Evolutionary conservation across 2,888 invertebrate species (phyloP).

Genomic region (Parnassius mnemosyne): DNA sequence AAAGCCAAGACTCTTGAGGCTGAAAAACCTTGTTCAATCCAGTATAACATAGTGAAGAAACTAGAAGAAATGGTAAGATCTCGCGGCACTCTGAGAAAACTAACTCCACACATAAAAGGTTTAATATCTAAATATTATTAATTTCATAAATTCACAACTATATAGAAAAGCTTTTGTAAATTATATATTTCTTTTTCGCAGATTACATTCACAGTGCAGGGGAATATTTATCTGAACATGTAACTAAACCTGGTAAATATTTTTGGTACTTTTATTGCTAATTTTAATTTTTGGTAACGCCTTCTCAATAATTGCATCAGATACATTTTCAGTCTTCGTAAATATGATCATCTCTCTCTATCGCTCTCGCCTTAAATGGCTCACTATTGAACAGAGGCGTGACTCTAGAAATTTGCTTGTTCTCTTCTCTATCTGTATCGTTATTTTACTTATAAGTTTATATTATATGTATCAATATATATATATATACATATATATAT

Average conservation of each 20-base stretch:
- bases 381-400: too few relatives aligned
- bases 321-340: too few relatives aligned
- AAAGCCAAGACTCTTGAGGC: conserved; percentile 40
- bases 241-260: conserved; percentile 58
- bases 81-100: conserved; percentile 56
- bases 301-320: too few relatives aligned
- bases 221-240: conserved; percentile 53
- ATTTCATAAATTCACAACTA: not conserved
- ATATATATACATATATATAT: too few relatives aligned
- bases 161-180: not conserved
- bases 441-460: too few relatives aligned
- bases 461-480: too few relatives aligned
- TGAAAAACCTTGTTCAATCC: conserved; percentile 45
- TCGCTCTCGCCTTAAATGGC: too few relatives aligned
- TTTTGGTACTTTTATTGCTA: not conserved
- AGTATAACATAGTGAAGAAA: conserved; percentile 48
- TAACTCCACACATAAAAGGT: conserved; percentile 61
- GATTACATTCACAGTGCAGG: conserved; percentile 57
- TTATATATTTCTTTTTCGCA: conserved; percentile 37
- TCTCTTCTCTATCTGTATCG: too few relatives aligned
- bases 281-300: too few relatives aligned
- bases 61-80: conserved; percentile 55
- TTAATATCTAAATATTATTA: conserved; percentile 1
- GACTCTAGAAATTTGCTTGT: too few relatives aligned
- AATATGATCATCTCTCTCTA: too few relatives aligned